A percentile compares a stretch with the other conserved stretches of the same genome.
phyloP scores from a whole-genome alignment of 2,113 vertebrate genomes.

The Pitta sordida region DNA sequence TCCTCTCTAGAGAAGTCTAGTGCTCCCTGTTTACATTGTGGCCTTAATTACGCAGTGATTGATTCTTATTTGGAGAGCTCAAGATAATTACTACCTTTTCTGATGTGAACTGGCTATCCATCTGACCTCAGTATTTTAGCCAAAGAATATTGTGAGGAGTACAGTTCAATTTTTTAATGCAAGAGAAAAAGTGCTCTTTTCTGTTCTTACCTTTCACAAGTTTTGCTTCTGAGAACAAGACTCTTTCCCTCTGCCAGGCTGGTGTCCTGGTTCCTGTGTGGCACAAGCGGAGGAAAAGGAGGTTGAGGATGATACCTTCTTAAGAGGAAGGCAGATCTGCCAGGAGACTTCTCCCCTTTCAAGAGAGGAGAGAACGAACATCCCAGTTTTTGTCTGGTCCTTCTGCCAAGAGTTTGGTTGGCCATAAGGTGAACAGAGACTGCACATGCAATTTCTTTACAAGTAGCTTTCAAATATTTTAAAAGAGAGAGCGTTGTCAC shows the following conservation, averaged over 20 bases:
- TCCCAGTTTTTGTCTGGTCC: background rate
- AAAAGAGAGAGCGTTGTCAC: background rate
- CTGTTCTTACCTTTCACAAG: background rate
- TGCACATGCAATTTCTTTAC: background rate
- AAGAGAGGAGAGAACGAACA: background rate
- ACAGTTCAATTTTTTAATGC: background rate
- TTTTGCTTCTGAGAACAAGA: background rate
- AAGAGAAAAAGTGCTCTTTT: background rate
- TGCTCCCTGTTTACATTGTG: background rate
- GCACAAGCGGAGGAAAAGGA: background rate
- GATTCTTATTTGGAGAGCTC: constrained; percentile 33
- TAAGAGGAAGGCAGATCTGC: background rate
- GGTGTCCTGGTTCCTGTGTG: background rate
- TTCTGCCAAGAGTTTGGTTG: background rate
- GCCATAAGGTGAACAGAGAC: background rate
- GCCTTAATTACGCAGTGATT: constrained; percentile 40
- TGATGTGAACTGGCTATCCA: background rate
- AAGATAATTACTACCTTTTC: constrained; percentile 22
- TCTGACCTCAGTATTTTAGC: background rate
- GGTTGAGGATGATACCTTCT: background rate
- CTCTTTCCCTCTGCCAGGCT: background rate
- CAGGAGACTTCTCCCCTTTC: background rate
- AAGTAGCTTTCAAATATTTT: background rate
- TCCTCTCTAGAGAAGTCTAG: constrained; percentile 6
- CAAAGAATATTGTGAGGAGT: background rate